Evolutionary conservation across 2,797 vertebrate genomes (phyloP).

Genomic region (Squalus acanthias): DNA sequence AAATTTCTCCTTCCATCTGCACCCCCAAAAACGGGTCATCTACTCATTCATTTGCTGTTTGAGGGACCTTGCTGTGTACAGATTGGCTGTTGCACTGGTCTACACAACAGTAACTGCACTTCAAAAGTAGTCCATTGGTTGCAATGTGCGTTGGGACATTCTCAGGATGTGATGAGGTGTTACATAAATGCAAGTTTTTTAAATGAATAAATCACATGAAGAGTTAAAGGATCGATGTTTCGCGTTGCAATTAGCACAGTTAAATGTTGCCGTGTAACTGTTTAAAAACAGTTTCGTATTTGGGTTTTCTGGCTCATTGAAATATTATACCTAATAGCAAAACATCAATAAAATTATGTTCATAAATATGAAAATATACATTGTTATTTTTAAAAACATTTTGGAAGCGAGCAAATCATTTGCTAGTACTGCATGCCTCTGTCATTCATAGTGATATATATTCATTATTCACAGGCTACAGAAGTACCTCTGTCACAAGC

Average conservation of each 20-base stretch:
- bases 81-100: too few species aligned
- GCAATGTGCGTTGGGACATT: not conserved
- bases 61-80: not conserved
- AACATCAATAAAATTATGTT: not conserved
- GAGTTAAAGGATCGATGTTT: not conserved
- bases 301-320: not conserved
- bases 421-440: not conserved
- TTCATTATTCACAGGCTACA: not conserved
- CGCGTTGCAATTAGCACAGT: not conserved
- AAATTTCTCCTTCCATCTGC: not conserved
- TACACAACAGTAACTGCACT: not conserved
- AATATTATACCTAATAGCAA: not conserved
- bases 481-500: not conserved
- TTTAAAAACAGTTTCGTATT: not conserved
- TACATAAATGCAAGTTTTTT: not conserved
- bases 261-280: not conserved
- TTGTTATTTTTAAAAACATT: not conserved
- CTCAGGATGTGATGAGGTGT: not conserved
- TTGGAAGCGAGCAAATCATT: not conserved
- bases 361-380: not conserved
- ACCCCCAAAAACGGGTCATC: not conserved
- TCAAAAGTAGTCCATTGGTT: not conserved
- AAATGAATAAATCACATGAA: not conserved
- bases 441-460: not conserved
- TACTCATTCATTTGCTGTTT: not conserved